A percentile compares a stretch with the other conserved stretches of the same genome.
These are phyloP conservation scores for Buphagus erythrorhynchus DNA, from an alignment of 2,797 vertebrate genomes.

Conservation along the genomic window DNA sequence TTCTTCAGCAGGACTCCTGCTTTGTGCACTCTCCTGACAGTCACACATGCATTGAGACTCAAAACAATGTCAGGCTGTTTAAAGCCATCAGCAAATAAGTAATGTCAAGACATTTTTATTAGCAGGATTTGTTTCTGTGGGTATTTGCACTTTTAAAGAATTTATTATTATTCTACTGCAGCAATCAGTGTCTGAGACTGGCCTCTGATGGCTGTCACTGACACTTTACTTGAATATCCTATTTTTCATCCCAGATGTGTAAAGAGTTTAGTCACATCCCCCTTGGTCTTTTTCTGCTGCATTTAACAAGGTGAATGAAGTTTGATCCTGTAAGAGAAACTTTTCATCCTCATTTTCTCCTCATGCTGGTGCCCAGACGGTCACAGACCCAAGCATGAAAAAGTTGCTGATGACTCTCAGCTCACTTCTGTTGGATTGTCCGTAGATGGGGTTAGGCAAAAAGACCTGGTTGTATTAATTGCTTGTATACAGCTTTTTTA, in stretches of 20 bases:
- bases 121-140: not conserved
- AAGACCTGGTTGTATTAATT: not conserved
- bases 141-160: not conserved
- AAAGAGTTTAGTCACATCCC: not conserved
- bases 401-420: not conserved
- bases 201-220: not conserved
- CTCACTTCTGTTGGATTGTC: not conserved
- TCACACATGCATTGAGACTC: not conserved
- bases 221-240: not conserved
- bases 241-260: not conserved
- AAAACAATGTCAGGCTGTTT: not conserved
- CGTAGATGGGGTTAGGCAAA: not conserved
- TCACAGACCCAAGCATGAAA: not conserved
- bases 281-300: not conserved
- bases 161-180: not conserved
- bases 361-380: accelerated
- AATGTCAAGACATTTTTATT: not conserved
- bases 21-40: not conserved
- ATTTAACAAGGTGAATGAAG: not conserved
- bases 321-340: not conserved
- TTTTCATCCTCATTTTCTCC: not conserved
- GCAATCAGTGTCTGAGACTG: not conserved
- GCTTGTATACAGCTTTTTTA: not conserved
- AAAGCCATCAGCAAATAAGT: not conserved
- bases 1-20: not conserved